Evolutionary conservation across 2,888 invertebrate genomes (phyloP), one percentile per base, ranked within the genome.

Genomic region (Apodemia zela): DNA sequence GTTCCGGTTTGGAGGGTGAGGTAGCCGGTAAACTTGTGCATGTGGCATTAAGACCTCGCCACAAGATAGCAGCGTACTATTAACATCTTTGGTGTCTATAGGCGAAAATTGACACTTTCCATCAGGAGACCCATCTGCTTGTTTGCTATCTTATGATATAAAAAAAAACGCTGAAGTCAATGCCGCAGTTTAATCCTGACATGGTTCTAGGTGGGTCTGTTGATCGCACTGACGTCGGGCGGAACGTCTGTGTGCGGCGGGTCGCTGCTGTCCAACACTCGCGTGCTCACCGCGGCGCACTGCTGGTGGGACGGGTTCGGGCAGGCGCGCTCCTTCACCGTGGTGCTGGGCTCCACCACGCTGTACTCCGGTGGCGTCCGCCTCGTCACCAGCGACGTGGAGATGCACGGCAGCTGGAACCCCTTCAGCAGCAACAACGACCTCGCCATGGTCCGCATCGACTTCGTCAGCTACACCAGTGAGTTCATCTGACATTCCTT

Each of bases 261-360:
- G 0, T 77, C 87, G 2, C 73, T 90, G 3, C 66, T 89, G 33
- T 87, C 89, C 7, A 71, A 72, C 51, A 86, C 77, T 0, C 71
- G 84, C 7, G 78, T 89, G 10, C 70, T 90, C 0, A 87, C 89
- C 0, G 90, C 89, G 0, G 89, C 88, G 0, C 89, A 90, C 62
- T 89, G 89, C 73, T 90, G 89, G 89, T 85, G 77, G 75, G 90
- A 89, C 7, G 90, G 90, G 0, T 67, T 76, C 67, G 3, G 61
- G 67, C 62, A 65, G 42, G 69, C 69, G 15, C 10, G 25, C 3
- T 42, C 60, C 13, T 59, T 73, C 18, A 63, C 65, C 5, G 68
- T 70, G 3, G 66, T 73, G 8, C 65, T 71, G 4, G 71, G 69
- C 8, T 69, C 68, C 45, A 18, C 29, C 17, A 47, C 29, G 1